Base-by-base conservation (phyloP, 2,888 invertebrate species). In the Leptinotarsa juncta region DNA sequence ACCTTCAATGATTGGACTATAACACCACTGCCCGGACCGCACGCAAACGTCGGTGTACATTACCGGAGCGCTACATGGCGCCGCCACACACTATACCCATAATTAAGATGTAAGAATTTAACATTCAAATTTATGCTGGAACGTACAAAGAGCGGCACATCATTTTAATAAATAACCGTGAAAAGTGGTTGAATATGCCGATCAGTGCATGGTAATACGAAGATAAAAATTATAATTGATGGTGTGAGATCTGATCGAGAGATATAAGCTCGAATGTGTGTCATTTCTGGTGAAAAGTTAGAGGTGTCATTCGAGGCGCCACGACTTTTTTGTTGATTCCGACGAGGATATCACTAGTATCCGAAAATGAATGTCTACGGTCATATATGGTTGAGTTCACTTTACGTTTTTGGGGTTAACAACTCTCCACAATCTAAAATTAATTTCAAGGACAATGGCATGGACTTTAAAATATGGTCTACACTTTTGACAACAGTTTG, bases 21-120 rank as follows among this genome's bases (percentile, higher is more conserved):
- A 23, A 62, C 62, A n/a, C 42, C 62, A 62, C 42, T 62, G 62
- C n/a, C 18, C 14, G 66, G 57, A 71, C 67, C 67, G 55, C 51
- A 57, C 68, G 68, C 68, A 68, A 68, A 18, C 26, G 49, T 57
- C 71, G 48, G 71, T 71, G 71, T 70, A 66, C 53, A 65, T 72
- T 72, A 74, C 74, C 72, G 70, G 70, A 67, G 67, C 69, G 75
- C 74, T 75, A 78, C 75, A 76, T 73, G 50, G 66, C 50, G 66
- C 71, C 67, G 77, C 75, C 77, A 75, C 77, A 78, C 74, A 78
- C 75, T 70, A 71, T 74, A 76, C 72, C 72, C 74, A 78, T 78
- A 78, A 78, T 78, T 78, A 76, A 76, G 78, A 76, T 71, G 76
- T 78, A 72, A 78, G 72, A 78, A 72, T 76, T 78, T 72, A 76